phyloP scores from a whole-genome alignment of 2,113 vertebrate species.

The Cephalopholis sonnerati region DNA sequence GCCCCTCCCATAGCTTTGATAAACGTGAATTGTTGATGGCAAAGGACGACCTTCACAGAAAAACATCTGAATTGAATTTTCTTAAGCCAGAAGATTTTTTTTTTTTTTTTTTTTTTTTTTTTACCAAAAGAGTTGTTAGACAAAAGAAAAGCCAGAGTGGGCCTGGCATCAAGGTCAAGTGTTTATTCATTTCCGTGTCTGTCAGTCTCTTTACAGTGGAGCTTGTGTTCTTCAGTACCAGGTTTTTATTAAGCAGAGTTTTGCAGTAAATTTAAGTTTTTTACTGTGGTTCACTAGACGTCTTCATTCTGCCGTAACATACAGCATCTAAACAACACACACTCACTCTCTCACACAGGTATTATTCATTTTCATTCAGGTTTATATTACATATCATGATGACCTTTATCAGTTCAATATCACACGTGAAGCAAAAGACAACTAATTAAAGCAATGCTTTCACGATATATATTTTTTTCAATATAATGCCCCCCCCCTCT shows the following conservation, averaged over 20 bases:
- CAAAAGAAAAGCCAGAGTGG: neutral
- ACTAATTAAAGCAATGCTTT: neutral
- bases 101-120: neutral
- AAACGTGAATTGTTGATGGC: neutral
- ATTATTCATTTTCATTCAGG: neutral
- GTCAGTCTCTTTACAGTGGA: neutral
- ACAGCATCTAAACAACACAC: neutral
- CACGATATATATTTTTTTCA: too few relatives aligned
- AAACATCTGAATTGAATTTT: neutral
- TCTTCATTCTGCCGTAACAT: neutral
- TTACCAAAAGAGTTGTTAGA: neutral
- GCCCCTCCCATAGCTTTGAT: conserved; percentile 32
- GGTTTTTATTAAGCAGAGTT: neutral
- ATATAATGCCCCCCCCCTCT: neutral
- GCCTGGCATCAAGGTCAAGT: conserved; percentile 4
- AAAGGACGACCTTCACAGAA: conserved; percentile 26
- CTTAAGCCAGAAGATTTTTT: neutral
- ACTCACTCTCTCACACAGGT: neutral
- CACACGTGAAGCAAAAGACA: neutral
- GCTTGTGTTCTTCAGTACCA: neutral
- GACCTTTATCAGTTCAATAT: neutral
- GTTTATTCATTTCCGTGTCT: neutral
- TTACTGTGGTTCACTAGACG: neutral
- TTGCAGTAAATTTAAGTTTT: neutral
- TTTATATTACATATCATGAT: neutral